Percentiles rank a stretch among this genome's conserved stretches.
Conservation (phyloP, 2,113 vertebrate genomes). For the Gasterosteus nipponicus region DNA sequence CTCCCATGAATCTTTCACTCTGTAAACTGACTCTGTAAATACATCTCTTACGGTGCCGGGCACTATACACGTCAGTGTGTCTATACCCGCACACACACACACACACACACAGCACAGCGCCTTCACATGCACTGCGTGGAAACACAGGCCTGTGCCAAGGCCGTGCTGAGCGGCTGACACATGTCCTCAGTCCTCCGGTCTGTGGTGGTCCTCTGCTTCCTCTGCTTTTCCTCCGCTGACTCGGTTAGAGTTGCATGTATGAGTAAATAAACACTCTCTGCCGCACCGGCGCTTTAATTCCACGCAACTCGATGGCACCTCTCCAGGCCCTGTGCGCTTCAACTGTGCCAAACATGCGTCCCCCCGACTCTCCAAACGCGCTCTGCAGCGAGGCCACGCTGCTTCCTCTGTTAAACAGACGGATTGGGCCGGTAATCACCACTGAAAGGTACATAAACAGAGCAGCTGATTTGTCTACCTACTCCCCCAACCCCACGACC, state of each 20-base stretch:
- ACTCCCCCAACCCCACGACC: constrained; percentile 50
- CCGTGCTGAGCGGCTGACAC: constrained; percentile 64
- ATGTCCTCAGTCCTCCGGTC: constrained; percentile 55
- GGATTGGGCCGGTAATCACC: constrained; percentile 86
- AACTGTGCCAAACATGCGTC: constrained; percentile 63
- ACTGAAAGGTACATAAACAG: constrained; percentile 91
- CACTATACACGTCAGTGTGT: constrained; percentile 54
- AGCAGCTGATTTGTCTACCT: constrained; percentile 81
- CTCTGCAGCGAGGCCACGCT: constrained; percentile 52
- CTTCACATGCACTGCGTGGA: constrained; percentile 56
- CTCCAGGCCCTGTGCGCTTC: constrained; percentile 61
- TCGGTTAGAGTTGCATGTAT: constrained; percentile 49
- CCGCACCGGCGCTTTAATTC: constrained; percentile 57
- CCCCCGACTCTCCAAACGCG: constrained; percentile 43
- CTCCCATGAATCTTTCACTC: constrained; percentile 51
- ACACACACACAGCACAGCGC: constrained; percentile 42
- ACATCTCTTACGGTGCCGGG: constrained; percentile 40
- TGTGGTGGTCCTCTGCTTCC: constrained; percentile 71
- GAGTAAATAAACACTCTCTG: constrained; percentile 78
- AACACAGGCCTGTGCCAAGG: constrained; percentile 57
- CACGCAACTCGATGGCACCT: constrained; percentile 55
- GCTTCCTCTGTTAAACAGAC: constrained; percentile 79
- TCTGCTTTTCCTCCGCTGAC: constrained; percentile 65
- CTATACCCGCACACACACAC: constrained; percentile 50
- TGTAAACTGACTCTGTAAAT: constrained; percentile 51